Evolutionary conservation across 2,888 invertebrate genomes (phyloP), one percentile per base, ranked within the genome.

Genomic region (Dynastes tityus): DNA sequence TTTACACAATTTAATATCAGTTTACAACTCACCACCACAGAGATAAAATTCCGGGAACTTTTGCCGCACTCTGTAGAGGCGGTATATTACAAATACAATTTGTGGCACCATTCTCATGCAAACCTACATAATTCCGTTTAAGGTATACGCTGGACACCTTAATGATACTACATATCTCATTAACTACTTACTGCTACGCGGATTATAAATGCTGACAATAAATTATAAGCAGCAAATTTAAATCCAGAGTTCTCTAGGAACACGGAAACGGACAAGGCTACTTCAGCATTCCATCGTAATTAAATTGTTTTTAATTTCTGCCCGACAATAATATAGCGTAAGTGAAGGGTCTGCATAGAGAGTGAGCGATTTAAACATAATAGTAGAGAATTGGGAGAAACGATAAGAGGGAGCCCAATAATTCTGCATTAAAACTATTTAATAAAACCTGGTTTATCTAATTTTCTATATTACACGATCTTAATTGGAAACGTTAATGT

Each of bases 241-340:
- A 53, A 53, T 53, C 53, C 8, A 11, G 45, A 45, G 11, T 45
- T 45, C 11, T 45, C 45, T 11, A 13, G 32, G 32, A 13, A 53
- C 53, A 29, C 61, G 61, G 29, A 61, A 61, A 61, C 13, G 37
- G n/a, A 65, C 22, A 37, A 9, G 9, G 22, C 22, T 45, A 65
- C 45, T 40, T 65, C 29, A 40, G 65, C 65, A 40, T 65, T 65
- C 65, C 45, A 6, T 8, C 22, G 65, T 16, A 65, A 65, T 65
- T 16, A 65, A 65, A 40, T 65, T 45, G 6, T 63, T 63, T 63
- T 63, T 32, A 32, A 29, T 40, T 45, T 40, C 40, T 65, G 45
- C 16, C 16, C 16, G 22, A 22, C 45, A 65, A 45, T 65, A 45
- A 16, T 27, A 6, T 27, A 61, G 27, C 6, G 29, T 27, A 27